These are phyloP conservation scores for Menura novaehollandiae DNA, from an alignment of 2,113 vertebrate genomes.

Conservation along the genomic window DNA sequence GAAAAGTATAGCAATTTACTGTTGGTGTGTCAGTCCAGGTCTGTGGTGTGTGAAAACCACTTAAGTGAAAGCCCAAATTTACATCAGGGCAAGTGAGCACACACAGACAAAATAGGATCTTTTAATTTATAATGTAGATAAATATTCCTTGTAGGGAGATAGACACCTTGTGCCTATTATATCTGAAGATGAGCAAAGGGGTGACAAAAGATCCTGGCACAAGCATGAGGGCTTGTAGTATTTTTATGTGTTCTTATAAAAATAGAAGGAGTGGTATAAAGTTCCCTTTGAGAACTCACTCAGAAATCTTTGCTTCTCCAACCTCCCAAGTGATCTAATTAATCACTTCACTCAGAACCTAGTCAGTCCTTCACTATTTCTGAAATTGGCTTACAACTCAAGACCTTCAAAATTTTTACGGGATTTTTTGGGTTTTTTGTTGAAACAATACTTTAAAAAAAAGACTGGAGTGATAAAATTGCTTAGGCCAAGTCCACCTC, in stretches of 20 bases:
- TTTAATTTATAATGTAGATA: background rate
- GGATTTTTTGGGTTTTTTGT: background rate
- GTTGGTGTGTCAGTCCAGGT: background rate
- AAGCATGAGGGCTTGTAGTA: background rate
- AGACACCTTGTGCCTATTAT: accelerated
- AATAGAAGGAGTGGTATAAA: background rate
- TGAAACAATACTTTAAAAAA: accelerated
- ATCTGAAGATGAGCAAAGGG: background rate
- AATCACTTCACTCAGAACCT: background rate
- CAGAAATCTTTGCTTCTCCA: background rate
- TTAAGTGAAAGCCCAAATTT: background rate
- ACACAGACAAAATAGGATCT: background rate
- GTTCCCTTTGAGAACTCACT: background rate
- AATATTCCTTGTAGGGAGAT: background rate
- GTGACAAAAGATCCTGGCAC: background rate
- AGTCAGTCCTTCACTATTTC: background rate
- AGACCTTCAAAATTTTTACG: background rate
- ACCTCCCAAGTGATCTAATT: background rate
- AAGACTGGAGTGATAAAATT: background rate
- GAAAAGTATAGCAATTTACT: background rate
- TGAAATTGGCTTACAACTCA: background rate
- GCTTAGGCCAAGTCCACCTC: background rate
- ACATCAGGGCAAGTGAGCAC: background rate
- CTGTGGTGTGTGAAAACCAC: background rate
- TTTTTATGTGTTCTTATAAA: background rate